Conservation (phyloP, 2,888 invertebrate species). For the Clepsis dumicolana region DNA sequence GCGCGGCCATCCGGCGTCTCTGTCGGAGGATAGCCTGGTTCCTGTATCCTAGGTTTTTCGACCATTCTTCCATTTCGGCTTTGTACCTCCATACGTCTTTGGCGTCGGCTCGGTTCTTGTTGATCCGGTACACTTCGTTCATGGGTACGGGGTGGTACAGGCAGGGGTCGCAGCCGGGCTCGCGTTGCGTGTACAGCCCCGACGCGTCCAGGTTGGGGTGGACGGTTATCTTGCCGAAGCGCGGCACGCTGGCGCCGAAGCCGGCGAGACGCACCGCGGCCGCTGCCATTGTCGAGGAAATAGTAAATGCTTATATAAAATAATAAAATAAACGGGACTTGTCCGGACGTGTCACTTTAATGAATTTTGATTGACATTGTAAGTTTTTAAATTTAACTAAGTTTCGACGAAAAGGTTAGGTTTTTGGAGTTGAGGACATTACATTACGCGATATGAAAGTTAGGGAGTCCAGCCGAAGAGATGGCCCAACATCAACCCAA, state of each 20-base stretch:
- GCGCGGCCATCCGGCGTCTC: slow-evolving; percentile 9
- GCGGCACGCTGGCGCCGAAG: slow-evolving; percentile 11
- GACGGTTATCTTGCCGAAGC: slow-evolving; percentile 16
- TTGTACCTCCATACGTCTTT: slow-evolving; percentile 29
- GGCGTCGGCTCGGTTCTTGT: slow-evolving; percentile 1
- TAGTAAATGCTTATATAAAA: neutral
- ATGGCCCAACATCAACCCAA: no score
- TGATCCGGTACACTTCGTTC: neutral
- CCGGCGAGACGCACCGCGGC: neutral
- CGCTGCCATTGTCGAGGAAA: neutral
- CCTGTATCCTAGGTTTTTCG: slow-evolving; percentile 32
- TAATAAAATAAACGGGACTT: neutral
- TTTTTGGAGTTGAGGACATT: no score
- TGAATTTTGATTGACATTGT: neutral
- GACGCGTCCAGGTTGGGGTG: slow-evolving; percentile 22
- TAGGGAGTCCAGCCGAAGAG: no score
- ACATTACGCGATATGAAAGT: neutral
- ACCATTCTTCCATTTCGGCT: slow-evolving; percentile 35
- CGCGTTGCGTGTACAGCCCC: slow-evolving; percentile 10
- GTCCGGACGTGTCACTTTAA: neutral
- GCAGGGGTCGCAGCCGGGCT: slow-evolving; percentile 21
- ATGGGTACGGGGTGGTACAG: slow-evolving; percentile 25
- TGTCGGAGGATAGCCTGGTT: slow-evolving; percentile 19
- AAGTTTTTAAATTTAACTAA: neutral
- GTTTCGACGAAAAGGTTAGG: neutral